Evolutionary conservation across 2,113 vertebrate genomes (phyloP).

Genomic region (Raja brachyura): DNA sequence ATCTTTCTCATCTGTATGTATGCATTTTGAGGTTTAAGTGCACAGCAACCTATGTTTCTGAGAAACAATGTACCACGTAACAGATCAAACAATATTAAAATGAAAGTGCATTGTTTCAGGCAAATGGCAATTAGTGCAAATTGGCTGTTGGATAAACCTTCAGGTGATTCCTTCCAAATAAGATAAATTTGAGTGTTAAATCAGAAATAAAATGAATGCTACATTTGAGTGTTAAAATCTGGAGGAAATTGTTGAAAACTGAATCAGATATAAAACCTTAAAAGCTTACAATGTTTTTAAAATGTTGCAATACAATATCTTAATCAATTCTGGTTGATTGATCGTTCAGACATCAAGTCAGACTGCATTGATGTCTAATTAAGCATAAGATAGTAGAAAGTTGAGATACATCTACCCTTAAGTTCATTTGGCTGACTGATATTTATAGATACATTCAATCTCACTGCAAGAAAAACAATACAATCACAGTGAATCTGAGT

Average conservation of each 20-base stretch:
- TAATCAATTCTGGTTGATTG: background rate
- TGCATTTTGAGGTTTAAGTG: background rate
- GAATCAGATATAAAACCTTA: background rate
- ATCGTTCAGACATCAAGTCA: background rate
- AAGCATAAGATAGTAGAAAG: background rate
- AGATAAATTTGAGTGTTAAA: background rate
- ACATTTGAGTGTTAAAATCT: background rate
- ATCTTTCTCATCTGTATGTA: background rate
- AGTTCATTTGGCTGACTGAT: background rate
- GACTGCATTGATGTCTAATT: background rate
- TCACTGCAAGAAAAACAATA: background rate
- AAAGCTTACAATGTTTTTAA: background rate
- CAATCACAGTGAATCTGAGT: background rate
- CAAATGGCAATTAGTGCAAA: background rate
- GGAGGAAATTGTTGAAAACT: background rate
- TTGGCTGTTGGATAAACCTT: background rate
- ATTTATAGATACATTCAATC: background rate
- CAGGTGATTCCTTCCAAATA: background rate
- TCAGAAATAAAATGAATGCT: background rate
- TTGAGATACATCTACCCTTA: background rate
- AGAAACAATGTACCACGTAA: background rate
- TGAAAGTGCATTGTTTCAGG: background rate
- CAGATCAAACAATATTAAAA: background rate
- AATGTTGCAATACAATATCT: background rate
- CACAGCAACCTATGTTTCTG: background rate